A percentile compares a stretch with the other conserved stretches of the same genome.
Conservation (phyloP, 2,113 vertebrate genomes). For the Symphodus melops region DNA sequence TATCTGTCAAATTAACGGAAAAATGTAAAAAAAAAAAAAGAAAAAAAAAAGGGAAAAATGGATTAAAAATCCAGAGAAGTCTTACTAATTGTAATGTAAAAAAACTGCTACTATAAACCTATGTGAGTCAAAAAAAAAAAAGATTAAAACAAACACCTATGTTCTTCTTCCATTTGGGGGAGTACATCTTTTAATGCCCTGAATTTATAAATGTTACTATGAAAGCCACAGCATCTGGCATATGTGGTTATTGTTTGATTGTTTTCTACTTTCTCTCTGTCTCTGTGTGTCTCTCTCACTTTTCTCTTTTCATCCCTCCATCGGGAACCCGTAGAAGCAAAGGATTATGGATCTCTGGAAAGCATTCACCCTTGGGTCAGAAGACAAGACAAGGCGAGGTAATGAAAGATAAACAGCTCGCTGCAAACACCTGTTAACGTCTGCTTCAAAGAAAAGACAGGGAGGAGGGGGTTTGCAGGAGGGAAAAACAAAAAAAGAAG, state of each 20-base stretch:
- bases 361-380: slow-evolving; percentile 83
- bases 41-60: neutral
- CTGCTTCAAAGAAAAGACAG: slow-evolving; percentile 84
- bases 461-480: slow-evolving; percentile 64
- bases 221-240: slow-evolving; percentile 77
- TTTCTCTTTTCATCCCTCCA: slow-evolving; percentile 79
- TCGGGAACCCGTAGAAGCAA: slow-evolving; percentile 78
- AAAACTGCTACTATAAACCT: slow-evolving; percentile 3
- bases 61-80: slow-evolving; percentile 4
- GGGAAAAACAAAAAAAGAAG: slow-evolving; percentile 80
- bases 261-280: slow-evolving; percentile 74
- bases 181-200: slow-evolving; percentile 57
- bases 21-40: slow-evolving; percentile 9
- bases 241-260: slow-evolving; percentile 79
- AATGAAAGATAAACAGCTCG: slow-evolving; percentile 89
- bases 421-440: slow-evolving; percentile 88
- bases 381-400: slow-evolving; percentile 85
- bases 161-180: slow-evolving; percentile 32
- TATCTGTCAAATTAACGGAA: too few relatives aligned
- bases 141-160: slow-evolving; percentile 22
- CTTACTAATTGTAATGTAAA: neutral
- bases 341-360: slow-evolving; percentile 83
- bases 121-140: slow-evolving; percentile 38
- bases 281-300: slow-evolving; percentile 67
- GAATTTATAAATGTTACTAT: slow-evolving; percentile 68